These are phyloP conservation scores for Spialia ferax DNA, from an alignment of 2,888 invertebrate genomes.

Conservation along the genomic window DNA sequence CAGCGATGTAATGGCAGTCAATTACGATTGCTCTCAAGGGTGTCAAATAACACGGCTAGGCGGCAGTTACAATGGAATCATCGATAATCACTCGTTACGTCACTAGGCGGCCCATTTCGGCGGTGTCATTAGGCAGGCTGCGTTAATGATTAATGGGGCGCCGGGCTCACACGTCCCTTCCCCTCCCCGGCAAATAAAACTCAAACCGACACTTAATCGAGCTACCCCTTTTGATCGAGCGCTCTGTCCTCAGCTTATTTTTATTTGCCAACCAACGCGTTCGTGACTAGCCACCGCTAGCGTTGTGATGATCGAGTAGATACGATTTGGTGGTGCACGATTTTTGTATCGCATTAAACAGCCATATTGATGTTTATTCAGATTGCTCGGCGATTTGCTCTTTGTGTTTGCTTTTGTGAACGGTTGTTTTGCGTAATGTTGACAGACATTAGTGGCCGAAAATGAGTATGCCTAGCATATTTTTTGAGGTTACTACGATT, in stretches of 20 bases:
- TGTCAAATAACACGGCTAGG: conserved; percentile 50
- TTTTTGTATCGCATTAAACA: conserved; percentile 59
- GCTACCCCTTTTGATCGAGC: conserved; percentile 84
- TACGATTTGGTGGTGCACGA: conserved; percentile 65
- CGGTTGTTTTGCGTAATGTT: conserved; percentile 34
- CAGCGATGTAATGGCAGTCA: conserved; percentile 48
- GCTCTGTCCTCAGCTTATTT: conserved; percentile 68
- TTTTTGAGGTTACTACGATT: background rate
- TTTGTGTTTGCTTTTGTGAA: conserved; percentile 35
- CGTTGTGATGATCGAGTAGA: conserved; percentile 61
- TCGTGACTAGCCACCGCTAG: conserved; percentile 63
- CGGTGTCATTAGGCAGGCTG: conserved; percentile 84
- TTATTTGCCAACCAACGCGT: conserved; percentile 66
- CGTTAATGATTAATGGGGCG: conserved; percentile 86
- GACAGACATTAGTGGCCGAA: conserved; percentile 29
- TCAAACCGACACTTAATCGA: conserved; percentile 82
- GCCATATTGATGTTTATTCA: conserved; percentile 47
- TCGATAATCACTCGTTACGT: conserved; percentile 59
- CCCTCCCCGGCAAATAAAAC: conserved; percentile 76
- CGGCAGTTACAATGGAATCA: conserved; percentile 50
- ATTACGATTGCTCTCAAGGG: conserved; percentile 47
- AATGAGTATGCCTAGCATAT: background rate
- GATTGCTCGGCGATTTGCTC: conserved; percentile 38
- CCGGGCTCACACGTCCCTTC: conserved; percentile 71
- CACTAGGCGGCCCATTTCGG: conserved; percentile 78